These are phyloP conservation scores for Uloborus diversus DNA, from an alignment of 1,140 invertebrate species.

Conservation along the genomic window DNA sequence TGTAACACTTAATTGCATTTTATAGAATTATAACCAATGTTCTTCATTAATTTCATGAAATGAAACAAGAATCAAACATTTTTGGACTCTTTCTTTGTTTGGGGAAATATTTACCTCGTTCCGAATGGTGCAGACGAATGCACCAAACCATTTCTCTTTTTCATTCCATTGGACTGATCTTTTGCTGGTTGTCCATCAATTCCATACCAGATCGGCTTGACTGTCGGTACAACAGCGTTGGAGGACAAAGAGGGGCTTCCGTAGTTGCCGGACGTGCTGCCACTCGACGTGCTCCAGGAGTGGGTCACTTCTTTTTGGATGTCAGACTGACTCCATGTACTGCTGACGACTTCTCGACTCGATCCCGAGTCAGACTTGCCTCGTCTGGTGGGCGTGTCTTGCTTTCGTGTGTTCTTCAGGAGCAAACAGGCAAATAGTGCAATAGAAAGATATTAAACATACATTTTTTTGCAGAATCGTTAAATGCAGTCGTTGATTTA, in stretches of 20 bases:
- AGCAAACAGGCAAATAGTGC: no score
- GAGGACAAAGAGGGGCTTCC: conserved; percentile 8
- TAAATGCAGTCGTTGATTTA: no score
- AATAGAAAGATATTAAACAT: no score
- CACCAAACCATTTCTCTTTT: not conserved
- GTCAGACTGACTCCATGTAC: conserved; percentile 17
- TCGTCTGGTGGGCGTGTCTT: not conserved
- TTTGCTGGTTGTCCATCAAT: conserved; percentile 32
- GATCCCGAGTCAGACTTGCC: not conserved
- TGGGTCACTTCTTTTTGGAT: conserved; percentile 36
- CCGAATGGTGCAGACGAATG: conserved; percentile 18
- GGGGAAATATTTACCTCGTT: no score
- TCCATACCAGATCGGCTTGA: conserved; percentile 28
- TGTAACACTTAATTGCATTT: no score
- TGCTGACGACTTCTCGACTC: not conserved
- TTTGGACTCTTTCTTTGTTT: no score
- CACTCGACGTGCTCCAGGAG: conserved; percentile 32
- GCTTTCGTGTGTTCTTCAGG: not conserved
- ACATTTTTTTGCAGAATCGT: no score
- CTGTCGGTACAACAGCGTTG: conserved; percentile 7
- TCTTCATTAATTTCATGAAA: no score
- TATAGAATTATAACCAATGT: no score
- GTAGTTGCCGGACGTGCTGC: conserved; percentile 10
- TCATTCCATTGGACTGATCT: conserved; percentile 7
- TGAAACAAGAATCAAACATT: no score